Base-by-base conservation (phyloP, 2,888 invertebrate genomes). In the Brassicogethes aeneus region DNA sequence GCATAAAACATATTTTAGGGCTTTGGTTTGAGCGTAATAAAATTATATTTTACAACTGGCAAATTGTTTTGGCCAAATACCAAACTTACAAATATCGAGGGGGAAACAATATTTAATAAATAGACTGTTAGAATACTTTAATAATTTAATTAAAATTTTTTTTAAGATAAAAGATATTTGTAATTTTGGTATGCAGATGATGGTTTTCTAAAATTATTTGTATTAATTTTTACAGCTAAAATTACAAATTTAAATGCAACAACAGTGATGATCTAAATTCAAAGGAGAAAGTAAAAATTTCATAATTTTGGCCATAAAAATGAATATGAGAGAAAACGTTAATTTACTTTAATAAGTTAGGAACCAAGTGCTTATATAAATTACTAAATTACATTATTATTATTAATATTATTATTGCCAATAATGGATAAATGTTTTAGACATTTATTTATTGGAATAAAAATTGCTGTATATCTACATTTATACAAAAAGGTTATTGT, bases 311-410 rank as follows among this genome's bases (percentile, higher is more conserved):
- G 23, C 10, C 10, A 23, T 23, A 10, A 10, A 23, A 23, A 23
- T 23, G 5, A 23, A 23, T 23, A 23, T 10, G 23, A 23, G 5
- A 23, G 32, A 32, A 32, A 32, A 32, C 32, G 14, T 8, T 13
- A 5, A 55, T 52, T 59, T 59, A 57, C 54, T 60, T 49, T 55
- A 62, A 64, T 64, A 65, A 64, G 64, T 66, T 66, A 66, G 67
- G 66, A 67, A 66, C 66, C 65, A 64, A 64, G 65, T 66, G 65
- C 64, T 66, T 66, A 64, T 61, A 63, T 58, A 59, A 61, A 57
- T 64, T 60, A 63, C 62, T 61, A 58, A 61, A 59, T 60, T 62
- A 59, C 56, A 54, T 51, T 52, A 50, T 47, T 12, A 32, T 10
- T 13, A 23, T 23, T 42, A n/a, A n/a, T n/a, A 41, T 34, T 16